phyloP scores from a whole-genome alignment of 2,113 vertebrate genomes.

The Crotalus viridis region DNA sequence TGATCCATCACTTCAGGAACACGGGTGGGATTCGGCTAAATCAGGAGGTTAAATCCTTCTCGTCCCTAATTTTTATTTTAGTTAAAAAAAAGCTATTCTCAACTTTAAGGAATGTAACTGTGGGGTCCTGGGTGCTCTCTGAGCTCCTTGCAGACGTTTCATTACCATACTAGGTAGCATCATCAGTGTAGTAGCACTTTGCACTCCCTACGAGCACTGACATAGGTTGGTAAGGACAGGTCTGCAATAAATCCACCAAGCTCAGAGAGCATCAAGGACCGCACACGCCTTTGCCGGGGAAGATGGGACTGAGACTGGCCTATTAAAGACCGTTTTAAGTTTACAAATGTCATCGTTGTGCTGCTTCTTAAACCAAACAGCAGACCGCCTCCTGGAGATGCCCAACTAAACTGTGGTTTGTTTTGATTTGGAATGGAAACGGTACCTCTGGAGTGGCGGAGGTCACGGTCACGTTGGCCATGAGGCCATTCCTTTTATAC shows the following conservation, averaged over 20 bases:
- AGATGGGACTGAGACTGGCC: neutral
- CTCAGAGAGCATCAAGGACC: too few relatives aligned
- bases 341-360: neutral
- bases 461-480: conserved; percentile 78
- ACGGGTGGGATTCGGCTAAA: neutral
- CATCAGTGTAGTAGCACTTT: too few relatives aligned
- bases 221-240: too few relatives aligned
- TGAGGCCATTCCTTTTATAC: conserved; percentile 82
- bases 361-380: neutral
- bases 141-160: too few relatives aligned
- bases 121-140: too few relatives aligned
- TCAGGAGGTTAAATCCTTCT: neutral
- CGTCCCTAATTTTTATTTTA: neutral
- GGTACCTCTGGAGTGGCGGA: conserved; percentile 81
- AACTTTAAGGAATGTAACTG: neutral
- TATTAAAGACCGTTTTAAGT: neutral
- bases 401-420: conserved; percentile 23
- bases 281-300: neutral
- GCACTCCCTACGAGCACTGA: too few relatives aligned
- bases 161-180: too few relatives aligned
- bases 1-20: neutral
- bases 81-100: neutral
- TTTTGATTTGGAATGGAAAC: neutral
- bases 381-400: neutral
- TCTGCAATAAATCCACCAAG: too few relatives aligned